phyloP scores from a whole-genome alignment of 1,140 invertebrate genomes.

The Archivesica marissinica region DNA sequence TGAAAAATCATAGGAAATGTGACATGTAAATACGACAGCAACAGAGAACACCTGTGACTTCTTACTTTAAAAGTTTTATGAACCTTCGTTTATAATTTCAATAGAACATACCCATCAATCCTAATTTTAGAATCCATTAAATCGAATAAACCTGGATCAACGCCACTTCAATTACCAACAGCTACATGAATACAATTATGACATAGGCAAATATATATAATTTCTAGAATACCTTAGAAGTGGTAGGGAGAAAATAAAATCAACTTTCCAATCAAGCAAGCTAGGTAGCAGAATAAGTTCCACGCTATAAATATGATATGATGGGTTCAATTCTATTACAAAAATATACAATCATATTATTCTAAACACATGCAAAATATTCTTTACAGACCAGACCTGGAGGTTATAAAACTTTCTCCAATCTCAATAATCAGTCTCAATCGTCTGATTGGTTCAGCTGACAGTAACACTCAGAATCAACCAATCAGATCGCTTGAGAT shows the following conservation, averaged over 20 bases:
- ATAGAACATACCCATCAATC: background rate
- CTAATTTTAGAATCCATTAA: background rate
- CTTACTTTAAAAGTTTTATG: no score
- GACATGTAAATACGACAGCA: no score
- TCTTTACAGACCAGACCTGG: background rate
- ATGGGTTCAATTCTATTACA: background rate
- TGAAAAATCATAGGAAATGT: no score
- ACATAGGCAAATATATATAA: background rate
- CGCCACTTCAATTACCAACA: background rate
- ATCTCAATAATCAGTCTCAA: no score
- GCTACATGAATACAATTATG: background rate
- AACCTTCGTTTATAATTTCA: background rate
- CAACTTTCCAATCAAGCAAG: conserved; percentile 3
- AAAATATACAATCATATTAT: background rate
- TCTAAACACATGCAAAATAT: background rate
- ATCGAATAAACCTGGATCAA: background rate
- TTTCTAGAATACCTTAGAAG: background rate
- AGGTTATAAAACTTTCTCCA: background rate
- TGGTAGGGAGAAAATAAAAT: background rate
- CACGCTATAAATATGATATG: conserved; percentile 30
- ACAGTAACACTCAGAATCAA: no score
- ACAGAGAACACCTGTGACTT: no score
- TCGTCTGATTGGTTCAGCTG: no score
- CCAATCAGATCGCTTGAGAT: no score
- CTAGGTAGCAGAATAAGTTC: background rate